phyloP scores from a whole-genome alignment of 2,888 invertebrate genomes.

The Zygogramma bicolorata region DNA sequence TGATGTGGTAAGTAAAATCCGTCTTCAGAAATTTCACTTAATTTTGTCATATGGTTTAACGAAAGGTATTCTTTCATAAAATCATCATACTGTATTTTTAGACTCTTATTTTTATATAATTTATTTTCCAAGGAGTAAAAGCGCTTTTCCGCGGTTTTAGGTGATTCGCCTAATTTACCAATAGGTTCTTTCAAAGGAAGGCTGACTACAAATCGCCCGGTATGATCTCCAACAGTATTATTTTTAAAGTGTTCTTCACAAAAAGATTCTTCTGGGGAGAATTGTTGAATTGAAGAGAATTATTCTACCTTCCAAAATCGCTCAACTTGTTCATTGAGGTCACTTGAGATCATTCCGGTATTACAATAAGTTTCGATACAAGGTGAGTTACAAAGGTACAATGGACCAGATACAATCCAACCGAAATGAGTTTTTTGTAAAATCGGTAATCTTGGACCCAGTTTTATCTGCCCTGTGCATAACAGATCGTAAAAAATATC shows the following conservation, averaged over 20 bases:
- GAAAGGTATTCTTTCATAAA: neutral
- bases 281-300: neutral
- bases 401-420: neutral
- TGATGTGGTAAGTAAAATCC: neutral
- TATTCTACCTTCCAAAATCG: neutral
- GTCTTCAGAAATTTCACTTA: neutral
- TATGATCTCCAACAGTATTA: neutral
- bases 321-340: too few species aligned
- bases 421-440: neutral
- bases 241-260: neutral
- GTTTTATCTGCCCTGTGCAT: constrained; percentile 1
- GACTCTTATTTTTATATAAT: too few species aligned
- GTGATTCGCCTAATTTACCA: neutral
- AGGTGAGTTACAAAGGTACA: neutral
- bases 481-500: neutral
- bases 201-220: too few species aligned
- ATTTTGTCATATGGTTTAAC: neutral
- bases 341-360: neutral
- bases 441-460: constrained; percentile 2
- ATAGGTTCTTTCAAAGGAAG: neutral
- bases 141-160: too few species aligned
- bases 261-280: neutral
- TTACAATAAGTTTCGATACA: neutral
- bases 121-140: too few species aligned
- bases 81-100: too few species aligned